Conservation (phyloP, 2,113 vertebrate genomes). For the Siphamia tubifer region DNA sequence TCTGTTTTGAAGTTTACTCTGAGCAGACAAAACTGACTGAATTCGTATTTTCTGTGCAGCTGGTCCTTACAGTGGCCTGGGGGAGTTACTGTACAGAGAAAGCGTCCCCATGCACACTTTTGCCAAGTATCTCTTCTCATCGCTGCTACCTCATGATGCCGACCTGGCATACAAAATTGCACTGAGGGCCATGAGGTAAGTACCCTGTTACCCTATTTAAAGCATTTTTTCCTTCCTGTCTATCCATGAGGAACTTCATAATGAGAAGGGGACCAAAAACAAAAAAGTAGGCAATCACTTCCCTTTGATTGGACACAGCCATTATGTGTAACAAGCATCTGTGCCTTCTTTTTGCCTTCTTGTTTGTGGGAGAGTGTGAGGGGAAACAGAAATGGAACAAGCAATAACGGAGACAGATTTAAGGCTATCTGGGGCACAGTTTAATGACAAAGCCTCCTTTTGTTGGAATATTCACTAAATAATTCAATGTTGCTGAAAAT, state of each 20-base stretch:
- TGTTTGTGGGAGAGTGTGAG: background rate
- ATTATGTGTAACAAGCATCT: background rate
- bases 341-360: background rate
- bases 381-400: background rate
- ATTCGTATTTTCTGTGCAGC: slow-evolving; percentile 73
- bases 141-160: slow-evolving; percentile 98
- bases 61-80: slow-evolving; percentile 95
- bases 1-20: background rate
- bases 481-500: slow-evolving; percentile 69
- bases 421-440: slow-evolving; percentile 53
- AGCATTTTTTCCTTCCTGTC: background rate
- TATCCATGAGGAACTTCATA: background rate
- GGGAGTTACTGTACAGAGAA: slow-evolving; percentile 94
- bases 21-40: background rate
- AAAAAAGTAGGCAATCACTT: background rate
- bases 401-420: background rate
- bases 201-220: slow-evolving; percentile 8
- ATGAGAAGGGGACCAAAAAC: background rate
- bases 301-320: too few species aligned
- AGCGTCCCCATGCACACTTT: slow-evolving; percentile 99
- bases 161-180: slow-evolving; percentile 97
- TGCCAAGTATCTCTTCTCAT: slow-evolving; percentile 99
- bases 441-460: slow-evolving; percentile 77
- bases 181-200: slow-evolving; percentile 98
- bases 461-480: slow-evolving; percentile 77